phyloP scores from a whole-genome alignment of 2,888 invertebrate genomes.

The Papilio demoleus region DNA sequence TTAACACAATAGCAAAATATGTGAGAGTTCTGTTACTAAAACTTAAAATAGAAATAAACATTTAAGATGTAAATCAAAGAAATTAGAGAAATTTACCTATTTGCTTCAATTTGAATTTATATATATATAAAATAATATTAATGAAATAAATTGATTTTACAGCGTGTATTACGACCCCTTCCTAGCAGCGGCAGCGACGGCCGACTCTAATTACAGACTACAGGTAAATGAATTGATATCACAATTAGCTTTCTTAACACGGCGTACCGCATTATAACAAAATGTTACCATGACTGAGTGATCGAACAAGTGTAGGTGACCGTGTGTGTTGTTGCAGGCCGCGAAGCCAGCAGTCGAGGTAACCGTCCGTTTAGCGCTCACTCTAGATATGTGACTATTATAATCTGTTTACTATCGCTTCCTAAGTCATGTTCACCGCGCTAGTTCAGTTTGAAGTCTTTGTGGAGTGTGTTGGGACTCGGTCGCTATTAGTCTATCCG shows the following conservation, averaged over 20 bases:
- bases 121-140: conserved; percentile 5
- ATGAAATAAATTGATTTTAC: conserved; percentile 71
- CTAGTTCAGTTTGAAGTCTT: conserved; percentile 67
- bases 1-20: background rate
- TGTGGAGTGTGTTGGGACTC: conserved; percentile 81
- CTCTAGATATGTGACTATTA: conserved; percentile 64
- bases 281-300: conserved; percentile 8
- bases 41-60: background rate
- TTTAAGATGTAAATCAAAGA: background rate
- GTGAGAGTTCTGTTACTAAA: background rate
- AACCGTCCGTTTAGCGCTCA: conserved; percentile 68
- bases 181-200: conserved; percentile 93
- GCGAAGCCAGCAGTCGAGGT: conserved; percentile 88
- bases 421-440: conserved; percentile 77
- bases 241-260: conserved; percentile 34
- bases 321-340: conserved; percentile 86
- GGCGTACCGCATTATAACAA: conserved; percentile 30
- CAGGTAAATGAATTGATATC: conserved; percentile 85
- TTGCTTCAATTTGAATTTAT: background rate
- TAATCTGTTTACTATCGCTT: conserved; percentile 76
- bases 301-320: conserved; percentile 56
- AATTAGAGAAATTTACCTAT: background rate
- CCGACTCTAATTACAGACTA: conserved; percentile 94
- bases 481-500: conserved; percentile 76
- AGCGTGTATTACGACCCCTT: conserved; percentile 98